Evolutionary conservation across 2,888 invertebrate species (phyloP).

Genomic region (Andrena flavipes): DNA sequence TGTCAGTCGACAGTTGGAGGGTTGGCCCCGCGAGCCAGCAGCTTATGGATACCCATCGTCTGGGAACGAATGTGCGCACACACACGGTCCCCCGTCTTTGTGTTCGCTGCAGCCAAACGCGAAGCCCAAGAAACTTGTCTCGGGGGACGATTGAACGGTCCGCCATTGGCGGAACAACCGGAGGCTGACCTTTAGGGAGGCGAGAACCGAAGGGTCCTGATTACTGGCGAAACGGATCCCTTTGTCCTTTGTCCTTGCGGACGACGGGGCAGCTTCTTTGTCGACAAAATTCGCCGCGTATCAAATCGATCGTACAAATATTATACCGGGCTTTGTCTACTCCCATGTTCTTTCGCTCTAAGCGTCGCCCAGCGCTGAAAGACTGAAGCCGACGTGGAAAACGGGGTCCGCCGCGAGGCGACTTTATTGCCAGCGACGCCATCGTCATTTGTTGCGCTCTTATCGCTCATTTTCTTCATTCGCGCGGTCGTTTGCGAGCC

Average conservation of each 20-base stretch:
- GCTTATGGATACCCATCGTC: constrained; percentile 47
- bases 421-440: constrained; percentile 26
- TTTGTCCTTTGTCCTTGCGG: constrained; percentile 62
- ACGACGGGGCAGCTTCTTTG: constrained; percentile 25
- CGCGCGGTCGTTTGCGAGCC: constrained; percentile 4
- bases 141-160: constrained; percentile 61
- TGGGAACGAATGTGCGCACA: constrained; percentile 27
- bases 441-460: constrained; percentile 19
- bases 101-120: not conserved
- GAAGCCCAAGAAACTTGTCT: constrained; percentile 56
- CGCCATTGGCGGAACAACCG: constrained; percentile 69
- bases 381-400: constrained; percentile 19
- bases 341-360: not conserved
- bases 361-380: not conserved
- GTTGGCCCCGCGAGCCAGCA: constrained; percentile 41
- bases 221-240: constrained; percentile 54
- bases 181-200: constrained; percentile 70
- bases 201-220: constrained; percentile 61
- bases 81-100: not conserved
- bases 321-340: not conserved
- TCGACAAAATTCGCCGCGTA: constrained; percentile 18
- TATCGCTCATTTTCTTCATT: constrained; percentile 26
- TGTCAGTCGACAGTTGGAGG: constrained; percentile 57
- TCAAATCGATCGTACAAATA: constrained; percentile 40
- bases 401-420: not conserved